A percentile compares a stretch with the other conserved stretches of the same genome.
Evolutionary conservation across 2,113 vertebrate genomes (phyloP).

Genomic region (Dicentrarchus labrax): DNA sequence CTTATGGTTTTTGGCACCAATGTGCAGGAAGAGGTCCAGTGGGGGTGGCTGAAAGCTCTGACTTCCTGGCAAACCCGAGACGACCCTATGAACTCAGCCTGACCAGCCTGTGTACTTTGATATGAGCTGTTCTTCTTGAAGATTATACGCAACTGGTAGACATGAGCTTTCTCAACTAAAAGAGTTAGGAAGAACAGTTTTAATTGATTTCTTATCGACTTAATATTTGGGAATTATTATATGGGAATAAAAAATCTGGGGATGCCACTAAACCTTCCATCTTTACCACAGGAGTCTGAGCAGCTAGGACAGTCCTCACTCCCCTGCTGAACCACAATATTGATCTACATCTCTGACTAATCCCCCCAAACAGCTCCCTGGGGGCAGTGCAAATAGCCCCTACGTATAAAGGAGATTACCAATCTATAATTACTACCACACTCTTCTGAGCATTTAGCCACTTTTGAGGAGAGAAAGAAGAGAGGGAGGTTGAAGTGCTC

Average conservation of each 20-base stretch:
- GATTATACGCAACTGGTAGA: neutral
- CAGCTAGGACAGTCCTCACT: neutral
- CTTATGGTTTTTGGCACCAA: slow-evolving; percentile 31
- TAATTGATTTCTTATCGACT: neutral
- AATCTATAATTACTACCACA: slow-evolving; percentile 17
- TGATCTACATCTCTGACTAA: slow-evolving; percentile 43
- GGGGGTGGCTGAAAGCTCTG: neutral
- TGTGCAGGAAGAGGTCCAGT: slow-evolving; percentile 16
- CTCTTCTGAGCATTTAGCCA: slow-evolving; percentile 25
- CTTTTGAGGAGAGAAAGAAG: neutral
- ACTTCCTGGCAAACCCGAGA: neutral
- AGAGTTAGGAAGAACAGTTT: neutral
- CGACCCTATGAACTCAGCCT: neutral
- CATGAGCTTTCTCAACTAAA: neutral
- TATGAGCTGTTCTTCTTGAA: neutral
- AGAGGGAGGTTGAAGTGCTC: slow-evolving; percentile 9
- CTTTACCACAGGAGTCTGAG: neutral
- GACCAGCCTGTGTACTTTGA: neutral
- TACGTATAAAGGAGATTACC: slow-evolving; percentile 37
- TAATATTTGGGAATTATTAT: too few relatives aligned
- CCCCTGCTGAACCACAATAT: slow-evolving; percentile 17
- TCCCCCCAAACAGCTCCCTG: slow-evolving; percentile 15
- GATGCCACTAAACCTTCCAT: neutral
- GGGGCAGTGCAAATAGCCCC: slow-evolving; percentile 16
- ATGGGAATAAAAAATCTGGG: neutral